Conservation (phyloP, 2,113 vertebrate genomes). For the Bufo gargarizans region DNA sequence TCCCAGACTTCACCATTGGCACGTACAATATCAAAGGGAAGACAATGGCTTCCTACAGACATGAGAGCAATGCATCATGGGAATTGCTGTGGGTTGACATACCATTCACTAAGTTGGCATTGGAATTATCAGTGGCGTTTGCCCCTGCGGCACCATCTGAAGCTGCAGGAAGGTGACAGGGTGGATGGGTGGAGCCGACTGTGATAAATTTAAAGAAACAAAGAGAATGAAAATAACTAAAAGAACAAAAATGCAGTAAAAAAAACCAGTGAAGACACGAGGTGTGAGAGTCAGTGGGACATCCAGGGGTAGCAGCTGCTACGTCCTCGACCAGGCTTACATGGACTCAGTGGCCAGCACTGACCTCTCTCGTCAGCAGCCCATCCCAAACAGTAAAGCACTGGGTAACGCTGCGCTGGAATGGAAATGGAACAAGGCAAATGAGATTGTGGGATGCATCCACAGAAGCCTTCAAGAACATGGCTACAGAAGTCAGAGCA, state of each 20-base stretch:
- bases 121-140: slow-evolving; percentile 89
- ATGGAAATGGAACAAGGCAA: no score
- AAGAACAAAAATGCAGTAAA: slow-evolving; percentile 53
- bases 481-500: no score
- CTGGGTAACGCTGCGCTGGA: no score
- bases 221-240: slow-evolving; percentile 70
- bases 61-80: slow-evolving; percentile 40
- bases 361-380: no score
- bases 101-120: slow-evolving; percentile 99
- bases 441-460: no score
- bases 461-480: no score
- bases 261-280: slow-evolving; percentile 57
- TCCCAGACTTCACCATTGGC: neutral
- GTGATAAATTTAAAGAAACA: slow-evolving; percentile 81
- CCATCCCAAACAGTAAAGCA: no score
- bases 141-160: slow-evolving; percentile 93
- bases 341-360: no score
- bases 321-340: no score
- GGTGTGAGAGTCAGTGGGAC: no score
- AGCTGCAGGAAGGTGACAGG: slow-evolving; percentile 92
- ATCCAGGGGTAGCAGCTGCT: no score
- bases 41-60: neutral
- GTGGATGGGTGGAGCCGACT: slow-evolving; percentile 90
- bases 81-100: slow-evolving; percentile 76
- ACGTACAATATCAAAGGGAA: neutral